These are phyloP conservation scores for Smittia sp. DNA, from an alignment of 2,888 invertebrate species.

Conservation along the genomic window DNA sequence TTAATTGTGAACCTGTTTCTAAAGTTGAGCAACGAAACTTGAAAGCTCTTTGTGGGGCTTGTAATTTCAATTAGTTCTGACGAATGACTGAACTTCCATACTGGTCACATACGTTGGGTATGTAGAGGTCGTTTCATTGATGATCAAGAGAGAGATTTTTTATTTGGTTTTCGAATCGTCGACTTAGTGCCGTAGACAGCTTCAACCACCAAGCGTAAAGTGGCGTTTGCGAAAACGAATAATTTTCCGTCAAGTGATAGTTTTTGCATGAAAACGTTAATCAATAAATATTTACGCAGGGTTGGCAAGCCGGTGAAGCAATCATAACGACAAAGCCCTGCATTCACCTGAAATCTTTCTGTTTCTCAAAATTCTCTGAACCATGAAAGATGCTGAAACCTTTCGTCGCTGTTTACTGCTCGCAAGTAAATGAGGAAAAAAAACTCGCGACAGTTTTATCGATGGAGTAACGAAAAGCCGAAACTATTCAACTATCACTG, in stretches of 20 bases:
- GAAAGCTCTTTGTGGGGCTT: no score
- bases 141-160: neutral
- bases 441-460: neutral
- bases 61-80: no score
- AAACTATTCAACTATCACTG: neutral
- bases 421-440: neutral
- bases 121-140: conserved; percentile 22
- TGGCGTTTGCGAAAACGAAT: neutral
- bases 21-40: no score
- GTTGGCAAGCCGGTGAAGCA: neutral
- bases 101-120: neutral
- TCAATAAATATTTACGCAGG: neutral
- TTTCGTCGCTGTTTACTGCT: neutral
- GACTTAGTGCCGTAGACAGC: neutral
- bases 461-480: neutral
- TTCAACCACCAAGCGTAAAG: neutral
- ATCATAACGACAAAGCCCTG: neutral
- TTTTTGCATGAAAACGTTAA: neutral
- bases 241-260: neutral
- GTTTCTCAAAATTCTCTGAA: neutral
- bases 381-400: neutral
- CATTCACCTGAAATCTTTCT: neutral
- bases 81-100: neutral
- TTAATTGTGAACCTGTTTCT: no score
- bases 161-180: neutral